A percentile compares a stretch with the other conserved stretches of the same genome.
Evolutionary conservation across 2,797 vertebrate genomes (phyloP).

Genomic region (Danio albolineatus): DNA sequence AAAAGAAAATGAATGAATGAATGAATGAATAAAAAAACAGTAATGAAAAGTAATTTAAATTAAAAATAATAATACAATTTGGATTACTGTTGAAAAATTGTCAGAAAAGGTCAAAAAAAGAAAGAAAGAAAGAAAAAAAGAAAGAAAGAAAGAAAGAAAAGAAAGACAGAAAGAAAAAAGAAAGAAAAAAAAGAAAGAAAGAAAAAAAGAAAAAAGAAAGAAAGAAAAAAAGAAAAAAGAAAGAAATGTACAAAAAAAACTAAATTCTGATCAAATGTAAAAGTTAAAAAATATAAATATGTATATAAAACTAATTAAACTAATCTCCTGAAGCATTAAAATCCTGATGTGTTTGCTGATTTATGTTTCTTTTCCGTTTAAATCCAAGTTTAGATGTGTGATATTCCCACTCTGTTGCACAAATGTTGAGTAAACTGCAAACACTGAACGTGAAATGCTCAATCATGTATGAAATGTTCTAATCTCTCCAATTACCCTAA

Average conservation of each 20-base stretch:
- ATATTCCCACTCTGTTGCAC: background rate
- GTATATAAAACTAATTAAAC: background rate
- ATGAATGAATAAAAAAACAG: no score
- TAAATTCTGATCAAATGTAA: no score
- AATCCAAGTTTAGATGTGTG: background rate
- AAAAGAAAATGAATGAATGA: no score
- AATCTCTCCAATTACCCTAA: constrained; percentile 31
- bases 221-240: background rate
- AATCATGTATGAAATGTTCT: constrained; percentile 45
- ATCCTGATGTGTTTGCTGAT: background rate
- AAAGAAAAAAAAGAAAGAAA: background rate
- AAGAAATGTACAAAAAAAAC: no score
- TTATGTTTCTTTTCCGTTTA: background rate
- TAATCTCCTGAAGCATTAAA: background rate
- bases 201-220: no score
- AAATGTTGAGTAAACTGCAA: constrained; percentile 36
- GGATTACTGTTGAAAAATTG: background rate
- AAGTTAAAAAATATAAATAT: no score
- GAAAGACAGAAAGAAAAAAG: background rate
- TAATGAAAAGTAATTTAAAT: no score
- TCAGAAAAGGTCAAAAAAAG: background rate
- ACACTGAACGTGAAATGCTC: constrained; percentile 44
- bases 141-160: no score
- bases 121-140: background rate
- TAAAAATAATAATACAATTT: no score